Evolutionary conservation across 1,140 invertebrate genomes (phyloP).

Genomic region (Rhagoletis pomonella): DNA sequence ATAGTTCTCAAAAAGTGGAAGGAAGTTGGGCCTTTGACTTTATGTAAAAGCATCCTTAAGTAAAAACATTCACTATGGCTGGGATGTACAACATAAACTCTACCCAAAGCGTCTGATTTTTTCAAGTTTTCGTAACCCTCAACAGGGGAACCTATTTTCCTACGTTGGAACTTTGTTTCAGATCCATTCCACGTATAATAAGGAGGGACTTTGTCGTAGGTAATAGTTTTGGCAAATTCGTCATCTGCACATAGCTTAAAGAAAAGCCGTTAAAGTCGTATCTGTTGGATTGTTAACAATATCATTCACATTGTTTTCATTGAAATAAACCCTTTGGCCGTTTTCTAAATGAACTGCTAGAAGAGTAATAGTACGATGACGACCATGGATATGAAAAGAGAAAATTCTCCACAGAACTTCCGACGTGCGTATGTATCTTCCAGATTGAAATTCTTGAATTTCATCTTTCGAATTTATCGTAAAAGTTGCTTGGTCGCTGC

Average conservation of each 20-base stretch:
- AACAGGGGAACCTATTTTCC: neutral
- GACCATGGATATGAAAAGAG: neutral
- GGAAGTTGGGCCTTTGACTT: too few species aligned
- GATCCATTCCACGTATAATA: neutral
- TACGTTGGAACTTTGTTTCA: neutral
- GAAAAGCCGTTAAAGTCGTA: neutral
- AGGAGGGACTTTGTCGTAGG: neutral
- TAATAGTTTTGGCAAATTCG: neutral
- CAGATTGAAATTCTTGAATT: too few species aligned
- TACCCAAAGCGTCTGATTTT: neutral
- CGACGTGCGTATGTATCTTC: too few species aligned
- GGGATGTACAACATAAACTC: neutral
- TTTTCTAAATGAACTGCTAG: neutral
- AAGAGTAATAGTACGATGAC: neutral
- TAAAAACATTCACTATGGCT: neutral
- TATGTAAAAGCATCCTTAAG: neutral
- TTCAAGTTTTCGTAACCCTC: neutral
- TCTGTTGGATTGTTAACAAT: neutral
- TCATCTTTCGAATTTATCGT: too few species aligned
- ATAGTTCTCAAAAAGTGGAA: too few species aligned
- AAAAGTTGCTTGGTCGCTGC: too few species aligned
- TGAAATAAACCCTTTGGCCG: neutral
- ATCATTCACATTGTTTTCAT: neutral
- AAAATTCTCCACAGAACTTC: neutral
- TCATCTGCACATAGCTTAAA: neutral